Conservation (phyloP, 2,888 invertebrate species). For the Brachyptera putata region DNA sequence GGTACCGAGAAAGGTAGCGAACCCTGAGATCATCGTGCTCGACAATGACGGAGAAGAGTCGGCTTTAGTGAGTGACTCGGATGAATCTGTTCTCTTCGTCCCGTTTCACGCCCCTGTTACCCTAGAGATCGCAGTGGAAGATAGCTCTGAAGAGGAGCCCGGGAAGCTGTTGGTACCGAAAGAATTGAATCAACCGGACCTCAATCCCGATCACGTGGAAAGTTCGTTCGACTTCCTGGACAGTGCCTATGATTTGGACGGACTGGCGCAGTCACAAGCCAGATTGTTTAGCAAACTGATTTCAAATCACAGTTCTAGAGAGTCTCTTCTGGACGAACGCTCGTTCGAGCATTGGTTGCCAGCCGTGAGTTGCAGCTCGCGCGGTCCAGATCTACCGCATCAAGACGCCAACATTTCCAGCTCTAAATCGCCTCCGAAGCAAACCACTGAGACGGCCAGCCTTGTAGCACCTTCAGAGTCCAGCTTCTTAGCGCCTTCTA, state of each 20-base stretch:
- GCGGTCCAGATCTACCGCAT: background rate
- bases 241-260: background rate
- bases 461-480: too few species aligned
- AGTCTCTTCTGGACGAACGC: background rate
- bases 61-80: background rate
- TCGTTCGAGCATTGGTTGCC: background rate
- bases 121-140: background rate
- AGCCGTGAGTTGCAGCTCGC: background rate
- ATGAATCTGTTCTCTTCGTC: background rate
- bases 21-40: background rate
- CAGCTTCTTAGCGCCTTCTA: too few species aligned
- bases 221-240: conserved; percentile 15
- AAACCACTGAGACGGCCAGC: too few species aligned
- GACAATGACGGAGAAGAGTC: background rate
- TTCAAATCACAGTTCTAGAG: background rate
- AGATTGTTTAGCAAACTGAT: background rate
- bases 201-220: background rate
- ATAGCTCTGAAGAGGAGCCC: background rate
- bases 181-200: background rate
- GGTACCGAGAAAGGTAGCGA: background rate
- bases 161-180: background rate
- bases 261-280: background rate
- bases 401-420: background rate
- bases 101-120: background rate
- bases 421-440: too few species aligned